A percentile compares a stretch with the other conserved stretches of the same genome.
These are phyloP conservation scores for Embiotoca jacksoni DNA, from an alignment of 2,113 vertebrate species.

Conservation along the genomic window DNA sequence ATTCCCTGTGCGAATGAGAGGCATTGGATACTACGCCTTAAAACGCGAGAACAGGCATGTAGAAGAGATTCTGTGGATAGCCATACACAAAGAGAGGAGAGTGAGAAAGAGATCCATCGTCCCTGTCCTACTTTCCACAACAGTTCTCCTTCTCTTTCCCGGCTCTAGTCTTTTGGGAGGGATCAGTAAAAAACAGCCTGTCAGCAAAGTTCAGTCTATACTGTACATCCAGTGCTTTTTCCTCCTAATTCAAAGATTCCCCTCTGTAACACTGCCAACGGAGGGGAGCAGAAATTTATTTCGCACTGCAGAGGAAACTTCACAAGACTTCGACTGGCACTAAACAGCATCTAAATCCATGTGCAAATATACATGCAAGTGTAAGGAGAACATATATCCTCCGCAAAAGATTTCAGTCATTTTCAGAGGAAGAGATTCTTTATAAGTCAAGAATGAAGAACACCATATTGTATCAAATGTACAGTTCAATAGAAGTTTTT, in stretches of 20 bases:
- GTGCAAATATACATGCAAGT: not conserved
- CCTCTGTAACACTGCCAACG: conserved; percentile 17
- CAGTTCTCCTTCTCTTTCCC: conserved; percentile 29
- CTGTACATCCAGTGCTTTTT: conserved; percentile 41
- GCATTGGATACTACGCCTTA: not conserved
- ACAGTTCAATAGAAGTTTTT: not conserved
- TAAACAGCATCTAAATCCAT: not conserved
- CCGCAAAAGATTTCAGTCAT: not conserved
- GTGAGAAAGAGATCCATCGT: conserved; percentile 31
- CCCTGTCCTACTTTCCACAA: conserved; percentile 63
- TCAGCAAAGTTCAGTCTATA: conserved; percentile 56
- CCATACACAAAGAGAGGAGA: conserved; percentile 20
- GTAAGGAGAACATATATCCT: not conserved
- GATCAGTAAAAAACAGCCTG: conserved; percentile 57
- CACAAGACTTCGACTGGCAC: not conserved
- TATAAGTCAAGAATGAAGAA: not conserved
- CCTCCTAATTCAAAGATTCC: conserved; percentile 50
- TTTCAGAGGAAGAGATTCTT: not conserved
- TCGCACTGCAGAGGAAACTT: conserved; percentile 15
- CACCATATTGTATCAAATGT: not conserved
- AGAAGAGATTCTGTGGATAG: conserved; percentile 24
- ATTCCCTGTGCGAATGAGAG: not conserved
- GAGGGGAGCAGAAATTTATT: conserved; percentile 7
- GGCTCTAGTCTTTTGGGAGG: conserved; percentile 58
- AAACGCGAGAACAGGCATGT: conserved; percentile 2